Evolutionary conservation across 2,888 invertebrate species (phyloP).

Genomic region (Glyphotaelius pellucidus): DNA sequence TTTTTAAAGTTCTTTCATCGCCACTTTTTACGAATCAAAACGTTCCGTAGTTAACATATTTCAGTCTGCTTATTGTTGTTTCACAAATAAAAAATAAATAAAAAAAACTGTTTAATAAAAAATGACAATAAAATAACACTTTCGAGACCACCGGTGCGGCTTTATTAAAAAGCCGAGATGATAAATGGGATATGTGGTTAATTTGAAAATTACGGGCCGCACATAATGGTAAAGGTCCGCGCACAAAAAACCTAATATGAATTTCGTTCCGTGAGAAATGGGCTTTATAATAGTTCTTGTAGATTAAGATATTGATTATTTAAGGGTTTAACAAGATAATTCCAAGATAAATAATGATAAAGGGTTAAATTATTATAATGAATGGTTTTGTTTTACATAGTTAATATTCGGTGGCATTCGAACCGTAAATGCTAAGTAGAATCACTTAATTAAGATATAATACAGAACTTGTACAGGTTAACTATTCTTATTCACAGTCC

Average conservation of each 20-base stretch:
- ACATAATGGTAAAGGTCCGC: constrained; percentile 4
- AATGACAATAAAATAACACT: constrained; percentile 38
- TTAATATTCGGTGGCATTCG: not conserved
- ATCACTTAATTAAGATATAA: not conserved
- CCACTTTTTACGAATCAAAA: not conserved
- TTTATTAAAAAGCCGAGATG: constrained; percentile 52
- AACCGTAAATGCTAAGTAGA: not conserved
- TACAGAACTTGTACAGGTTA: not conserved
- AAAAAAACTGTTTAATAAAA: not conserved
- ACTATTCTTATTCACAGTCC: not conserved
- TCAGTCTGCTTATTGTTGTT: constrained; percentile 2
- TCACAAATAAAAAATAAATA: not conserved
- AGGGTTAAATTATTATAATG: constrained; percentile 24
- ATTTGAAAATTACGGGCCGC: constrained; percentile 51
- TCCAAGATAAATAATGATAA: constrained; percentile 15
- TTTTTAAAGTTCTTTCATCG: not conserved
- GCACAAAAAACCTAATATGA: not conserved
- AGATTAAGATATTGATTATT: constrained; percentile 52
- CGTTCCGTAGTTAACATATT: constrained; percentile 11
- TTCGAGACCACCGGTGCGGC: constrained; percentile 45
- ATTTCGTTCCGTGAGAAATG: constrained; percentile 33
- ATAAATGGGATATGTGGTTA: constrained; percentile 50
- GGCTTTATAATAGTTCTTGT: not conserved
- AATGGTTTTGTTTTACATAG: not conserved
- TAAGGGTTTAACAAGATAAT: constrained; percentile 39